Evolutionary conservation across 2,888 invertebrate genomes (phyloP).

Genomic region (Busseola fusca): DNA sequence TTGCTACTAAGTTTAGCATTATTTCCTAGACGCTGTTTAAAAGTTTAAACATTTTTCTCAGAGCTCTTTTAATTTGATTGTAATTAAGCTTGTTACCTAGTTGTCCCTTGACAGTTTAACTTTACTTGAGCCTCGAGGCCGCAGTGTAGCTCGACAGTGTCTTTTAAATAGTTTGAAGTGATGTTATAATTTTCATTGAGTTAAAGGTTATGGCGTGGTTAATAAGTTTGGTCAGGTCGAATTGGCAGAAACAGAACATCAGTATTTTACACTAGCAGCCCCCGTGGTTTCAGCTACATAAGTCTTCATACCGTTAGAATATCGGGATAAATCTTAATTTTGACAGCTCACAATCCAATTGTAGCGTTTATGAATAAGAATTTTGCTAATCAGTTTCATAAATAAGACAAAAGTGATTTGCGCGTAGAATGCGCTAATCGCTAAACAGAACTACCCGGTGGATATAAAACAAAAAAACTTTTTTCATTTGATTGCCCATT

Average conservation of each 20-base stretch:
- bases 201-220: slow-evolving; percentile 11
- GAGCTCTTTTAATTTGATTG: slow-evolving; percentile 47
- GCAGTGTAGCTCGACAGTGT: slow-evolving; percentile 28
- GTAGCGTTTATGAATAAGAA: too few species aligned
- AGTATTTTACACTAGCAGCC: neutral
- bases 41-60: slow-evolving; percentile 40
- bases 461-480: neutral
- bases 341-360: too few species aligned
- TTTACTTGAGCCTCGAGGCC: slow-evolving; percentile 29
- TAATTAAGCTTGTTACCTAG: slow-evolving; percentile 57
- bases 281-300: neutral
- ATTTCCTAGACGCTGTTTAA: slow-evolving; percentile 39
- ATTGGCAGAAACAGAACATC: neutral
- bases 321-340: neutral
- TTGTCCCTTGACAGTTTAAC: slow-evolving; percentile 52
- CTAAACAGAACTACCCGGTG: neutral
- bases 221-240: neutral
- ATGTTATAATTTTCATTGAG: slow-evolving; percentile 16
- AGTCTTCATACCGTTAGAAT: neutral
- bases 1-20: slow-evolving; percentile 22
- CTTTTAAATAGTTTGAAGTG: slow-evolving; percentile 36
- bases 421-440: too few species aligned
- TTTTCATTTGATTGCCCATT: neutral
- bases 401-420: too few species aligned
- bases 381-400: too few species aligned